phyloP scores from a whole-genome alignment of 2,797 vertebrate species.

The Microtus californicus region DNA sequence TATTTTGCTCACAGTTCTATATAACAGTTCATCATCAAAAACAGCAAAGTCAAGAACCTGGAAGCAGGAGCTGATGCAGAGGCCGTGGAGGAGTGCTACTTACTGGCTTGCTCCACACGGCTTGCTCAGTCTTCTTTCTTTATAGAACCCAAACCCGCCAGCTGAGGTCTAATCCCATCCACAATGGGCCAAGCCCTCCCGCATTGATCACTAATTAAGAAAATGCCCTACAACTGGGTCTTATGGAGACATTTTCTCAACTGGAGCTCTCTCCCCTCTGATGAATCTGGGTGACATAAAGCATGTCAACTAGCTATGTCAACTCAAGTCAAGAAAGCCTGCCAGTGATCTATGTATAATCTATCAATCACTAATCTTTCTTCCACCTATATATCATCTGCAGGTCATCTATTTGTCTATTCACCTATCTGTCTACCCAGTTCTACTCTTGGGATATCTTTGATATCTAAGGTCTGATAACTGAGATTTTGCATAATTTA shows the following conservation, averaged over 20 bases:
- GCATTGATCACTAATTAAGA: not conserved
- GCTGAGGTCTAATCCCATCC: not conserved
- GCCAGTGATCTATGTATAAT: not conserved
- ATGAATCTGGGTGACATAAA: not conserved
- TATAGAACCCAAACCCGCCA: not conserved
- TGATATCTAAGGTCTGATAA: constrained; percentile 25
- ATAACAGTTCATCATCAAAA: not conserved
- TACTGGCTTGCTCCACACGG: not conserved
- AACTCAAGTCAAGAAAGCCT: not conserved
- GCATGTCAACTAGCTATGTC: not conserved
- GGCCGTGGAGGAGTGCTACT: not conserved
- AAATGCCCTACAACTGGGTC: not conserved
- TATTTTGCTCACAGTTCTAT: not conserved
- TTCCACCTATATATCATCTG: not conserved
- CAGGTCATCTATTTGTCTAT: too few relatives aligned
- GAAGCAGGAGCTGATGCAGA: too few relatives aligned
- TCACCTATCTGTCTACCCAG: not conserved
- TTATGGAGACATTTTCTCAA: not conserved
- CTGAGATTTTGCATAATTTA: not conserved
- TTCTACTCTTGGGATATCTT: not conserved
- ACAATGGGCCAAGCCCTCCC: not conserved
- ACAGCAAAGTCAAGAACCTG: not conserved
- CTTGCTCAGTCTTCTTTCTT: not conserved
- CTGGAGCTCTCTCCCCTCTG: not conserved
- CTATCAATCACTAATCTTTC: not conserved